These are phyloP conservation scores for Plagiodera versicolora DNA, from an alignment of 2,888 invertebrate species.

Conservation along the genomic window DNA sequence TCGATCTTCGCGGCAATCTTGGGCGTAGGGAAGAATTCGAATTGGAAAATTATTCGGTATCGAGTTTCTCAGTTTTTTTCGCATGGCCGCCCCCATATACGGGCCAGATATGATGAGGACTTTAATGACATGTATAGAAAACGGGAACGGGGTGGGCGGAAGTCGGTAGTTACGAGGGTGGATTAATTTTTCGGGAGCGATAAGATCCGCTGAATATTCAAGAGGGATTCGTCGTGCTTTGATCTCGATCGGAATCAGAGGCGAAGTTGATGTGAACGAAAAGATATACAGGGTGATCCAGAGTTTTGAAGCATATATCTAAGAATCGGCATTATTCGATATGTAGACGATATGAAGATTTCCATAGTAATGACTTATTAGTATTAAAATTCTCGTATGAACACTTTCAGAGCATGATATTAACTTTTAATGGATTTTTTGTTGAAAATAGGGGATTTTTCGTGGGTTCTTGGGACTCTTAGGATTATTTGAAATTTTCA, in stretches of 20 bases:
- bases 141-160: background rate
- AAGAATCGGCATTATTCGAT: too few relatives aligned
- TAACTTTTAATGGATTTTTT: too few relatives aligned
- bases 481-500: too few relatives aligned
- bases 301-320: too few relatives aligned
- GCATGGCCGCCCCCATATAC: constrained; percentile 11
- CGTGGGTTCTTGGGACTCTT: too few relatives aligned
- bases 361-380: too few relatives aligned
- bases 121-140: constrained; percentile 9
- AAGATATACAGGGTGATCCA: too few relatives aligned
- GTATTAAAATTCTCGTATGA: too few relatives aligned
- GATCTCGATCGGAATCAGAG: background rate
- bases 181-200: background rate
- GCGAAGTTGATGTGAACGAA: background rate
- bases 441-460: too few relatives aligned
- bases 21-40: constrained; percentile 7
- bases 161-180: constrained; percentile 4
- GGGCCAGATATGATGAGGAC: constrained; percentile 1
- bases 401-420: too few relatives aligned
- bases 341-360: too few relatives aligned
- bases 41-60: constrained; percentile 17
- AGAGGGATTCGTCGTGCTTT: background rate
- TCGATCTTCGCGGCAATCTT: constrained; percentile 14
- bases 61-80: constrained; percentile 13
- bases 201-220: constrained; percentile 4